phyloP scores from a whole-genome alignment of 2,797 vertebrate species.

The Ctenopoma multispine region DNA sequence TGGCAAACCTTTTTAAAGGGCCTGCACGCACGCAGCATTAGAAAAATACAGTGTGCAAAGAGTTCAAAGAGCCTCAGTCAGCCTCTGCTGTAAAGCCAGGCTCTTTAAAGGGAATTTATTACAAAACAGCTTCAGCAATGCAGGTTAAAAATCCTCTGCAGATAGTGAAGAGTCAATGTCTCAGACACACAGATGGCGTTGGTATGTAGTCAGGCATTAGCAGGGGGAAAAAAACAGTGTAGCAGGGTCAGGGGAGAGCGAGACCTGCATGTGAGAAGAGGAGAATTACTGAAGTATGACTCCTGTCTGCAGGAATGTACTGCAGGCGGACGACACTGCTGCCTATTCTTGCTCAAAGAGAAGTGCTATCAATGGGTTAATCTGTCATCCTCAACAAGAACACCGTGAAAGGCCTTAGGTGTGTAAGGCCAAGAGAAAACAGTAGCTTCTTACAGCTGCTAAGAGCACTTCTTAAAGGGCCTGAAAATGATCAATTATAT shows the following conservation, averaged over 20 bases:
- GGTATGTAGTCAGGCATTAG: constrained; percentile 44
- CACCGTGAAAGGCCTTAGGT: constrained; percentile 16
- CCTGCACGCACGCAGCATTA: constrained; percentile 35
- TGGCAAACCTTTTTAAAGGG: constrained; percentile 55
- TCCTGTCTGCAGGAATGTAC: constrained; percentile 68
- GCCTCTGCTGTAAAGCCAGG: constrained; percentile 25
- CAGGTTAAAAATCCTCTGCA: constrained; percentile 32
- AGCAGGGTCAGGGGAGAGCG: constrained; percentile 31
- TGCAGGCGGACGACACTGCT: constrained; percentile 41
- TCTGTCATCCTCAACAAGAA: constrained; percentile 46
- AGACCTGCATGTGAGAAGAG: constrained; percentile 46
- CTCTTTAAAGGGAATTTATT: constrained; percentile 49
- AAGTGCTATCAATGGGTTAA: constrained; percentile 40
- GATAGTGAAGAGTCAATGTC: constrained; percentile 6
- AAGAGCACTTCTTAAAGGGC: background rate
- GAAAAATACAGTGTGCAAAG: constrained; percentile 27
- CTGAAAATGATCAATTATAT: background rate
- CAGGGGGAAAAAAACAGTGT: constrained; percentile 21
- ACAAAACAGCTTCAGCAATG: constrained; percentile 34
- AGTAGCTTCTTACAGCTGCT: background rate
- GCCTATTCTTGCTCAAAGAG: constrained; percentile 14
- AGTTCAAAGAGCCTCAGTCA: constrained; percentile 27
- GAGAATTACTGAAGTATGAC: constrained; percentile 61
- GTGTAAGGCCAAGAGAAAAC: constrained; percentile 11
- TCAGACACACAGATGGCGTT: constrained; percentile 35